phyloP scores from a whole-genome alignment of 64 coral and sea anemone species.

The Montipora capricornis region DNA sequence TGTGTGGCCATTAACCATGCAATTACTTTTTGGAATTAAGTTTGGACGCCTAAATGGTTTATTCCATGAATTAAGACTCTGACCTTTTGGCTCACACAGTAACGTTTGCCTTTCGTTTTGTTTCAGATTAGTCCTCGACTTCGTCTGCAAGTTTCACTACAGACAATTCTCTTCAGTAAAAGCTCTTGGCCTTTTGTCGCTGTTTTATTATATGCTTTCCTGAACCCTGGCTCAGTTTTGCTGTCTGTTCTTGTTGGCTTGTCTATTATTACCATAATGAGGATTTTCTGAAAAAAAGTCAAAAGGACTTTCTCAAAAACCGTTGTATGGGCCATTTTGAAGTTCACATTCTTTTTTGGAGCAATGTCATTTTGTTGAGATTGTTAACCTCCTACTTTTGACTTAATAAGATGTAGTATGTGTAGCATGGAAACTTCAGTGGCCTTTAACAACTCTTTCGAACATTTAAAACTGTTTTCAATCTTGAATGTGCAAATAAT shows the following conservation, averaged over 20 bases:
- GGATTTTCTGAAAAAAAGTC: not conserved
- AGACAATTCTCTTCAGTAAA: conserved; percentile 72
- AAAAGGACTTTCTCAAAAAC: not conserved
- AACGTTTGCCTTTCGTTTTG: conserved; percentile 90
- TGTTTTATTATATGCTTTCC: conserved; percentile 74
- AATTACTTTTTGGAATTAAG: conserved; percentile 40
- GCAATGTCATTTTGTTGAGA: too few relatives aligned
- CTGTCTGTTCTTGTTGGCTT: conserved; percentile 62
- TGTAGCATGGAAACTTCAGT: too few relatives aligned
- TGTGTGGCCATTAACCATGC: conserved; percentile 58
- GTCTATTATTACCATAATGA: conserved; percentile 4
- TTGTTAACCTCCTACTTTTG: too few relatives aligned
- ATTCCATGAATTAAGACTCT: conserved; percentile 42
- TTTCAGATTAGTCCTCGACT: conserved; percentile 93
- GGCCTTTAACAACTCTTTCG: too few relatives aligned
- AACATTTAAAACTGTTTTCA: too few relatives aligned
- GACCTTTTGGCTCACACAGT: conserved; percentile 73
- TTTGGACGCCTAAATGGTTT: not conserved
- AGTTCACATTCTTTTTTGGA: too few relatives aligned
- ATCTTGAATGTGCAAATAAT: too few relatives aligned
- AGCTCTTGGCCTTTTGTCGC: conserved; percentile 70
- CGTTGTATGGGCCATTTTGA: too few relatives aligned
- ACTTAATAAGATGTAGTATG: too few relatives aligned
- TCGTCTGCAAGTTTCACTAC: conserved; percentile 60
- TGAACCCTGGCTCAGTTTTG: conserved; percentile 74